Conservation (phyloP, 2,113 vertebrate genomes). For the Malurus cyaneus region DNA sequence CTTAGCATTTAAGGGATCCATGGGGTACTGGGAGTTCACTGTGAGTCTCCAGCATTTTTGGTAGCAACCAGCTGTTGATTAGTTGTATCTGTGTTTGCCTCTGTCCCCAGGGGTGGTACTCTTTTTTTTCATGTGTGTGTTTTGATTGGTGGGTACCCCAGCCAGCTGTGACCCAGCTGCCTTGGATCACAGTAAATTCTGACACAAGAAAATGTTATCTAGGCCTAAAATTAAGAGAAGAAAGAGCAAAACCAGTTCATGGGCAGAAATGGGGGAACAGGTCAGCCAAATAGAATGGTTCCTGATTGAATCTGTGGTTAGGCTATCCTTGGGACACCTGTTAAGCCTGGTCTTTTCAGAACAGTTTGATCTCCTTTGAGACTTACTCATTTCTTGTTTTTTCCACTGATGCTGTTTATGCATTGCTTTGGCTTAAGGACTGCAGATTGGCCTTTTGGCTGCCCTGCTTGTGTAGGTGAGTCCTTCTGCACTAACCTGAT, state of each 20-base stretch:
- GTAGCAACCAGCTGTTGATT: background rate
- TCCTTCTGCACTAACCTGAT: background rate
- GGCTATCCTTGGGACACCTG: background rate
- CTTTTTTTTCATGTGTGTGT: background rate
- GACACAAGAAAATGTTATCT: background rate
- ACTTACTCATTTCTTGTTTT: background rate
- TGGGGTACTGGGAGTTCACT: background rate
- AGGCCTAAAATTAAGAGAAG: background rate
- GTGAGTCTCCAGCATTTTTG: background rate
- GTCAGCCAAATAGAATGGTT: background rate
- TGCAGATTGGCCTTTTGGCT: background rate
- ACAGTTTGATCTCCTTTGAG: background rate
- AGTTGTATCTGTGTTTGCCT: background rate
- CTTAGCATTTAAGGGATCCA: background rate
- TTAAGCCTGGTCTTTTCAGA: background rate
- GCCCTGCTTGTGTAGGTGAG: accelerated
- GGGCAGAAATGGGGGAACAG: background rate
- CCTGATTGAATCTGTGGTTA: background rate
- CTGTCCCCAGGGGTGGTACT: background rate
- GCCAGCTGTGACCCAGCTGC: accelerated
- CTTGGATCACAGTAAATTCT: background rate
- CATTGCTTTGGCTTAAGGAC: background rate
- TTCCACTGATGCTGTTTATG: background rate
- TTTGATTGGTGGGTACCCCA: background rate
- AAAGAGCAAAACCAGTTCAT: background rate